Evolutionary conservation across 2,113 vertebrate species (phyloP).

Genomic region (Oostethus manadensis): DNA sequence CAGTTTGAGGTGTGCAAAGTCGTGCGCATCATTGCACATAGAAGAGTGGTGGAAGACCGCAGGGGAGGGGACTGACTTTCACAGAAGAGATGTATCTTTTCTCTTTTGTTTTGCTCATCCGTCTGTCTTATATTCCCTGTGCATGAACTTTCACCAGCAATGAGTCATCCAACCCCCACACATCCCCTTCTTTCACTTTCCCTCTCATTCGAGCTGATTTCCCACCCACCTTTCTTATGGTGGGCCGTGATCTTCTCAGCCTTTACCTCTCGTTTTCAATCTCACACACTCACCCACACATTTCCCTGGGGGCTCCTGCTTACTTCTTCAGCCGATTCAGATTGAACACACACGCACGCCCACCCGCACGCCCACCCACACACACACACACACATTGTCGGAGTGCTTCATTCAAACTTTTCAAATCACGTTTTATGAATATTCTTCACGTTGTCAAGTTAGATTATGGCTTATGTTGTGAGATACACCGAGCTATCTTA

Average conservation of each 20-base stretch:
- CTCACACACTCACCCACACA: conserved; percentile 37
- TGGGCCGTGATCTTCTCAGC: conserved; percentile 28
- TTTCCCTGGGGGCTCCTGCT: conserved; percentile 17
- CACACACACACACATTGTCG: background rate
- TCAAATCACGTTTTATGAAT: background rate
- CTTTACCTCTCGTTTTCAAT: conserved; percentile 35
- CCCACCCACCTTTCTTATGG: conserved; percentile 44
- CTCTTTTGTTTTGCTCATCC: conserved; percentile 22
- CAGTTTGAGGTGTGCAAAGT: conserved; percentile 18
- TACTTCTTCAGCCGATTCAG: conserved; percentile 30
- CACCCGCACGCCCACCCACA: background rate
- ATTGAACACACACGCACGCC: background rate
- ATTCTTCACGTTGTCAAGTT: background rate
- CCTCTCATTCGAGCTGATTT: conserved; percentile 45
- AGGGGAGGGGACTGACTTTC: conserved; percentile 15
- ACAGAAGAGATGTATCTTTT: conserved; percentile 13
- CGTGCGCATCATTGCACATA: conserved; percentile 13
- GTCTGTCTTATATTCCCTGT: conserved; percentile 18
- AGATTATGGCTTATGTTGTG: too few species aligned
- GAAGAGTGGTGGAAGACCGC: background rate
- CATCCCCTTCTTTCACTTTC: conserved; percentile 6
- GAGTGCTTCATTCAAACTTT: conserved; percentile 9
- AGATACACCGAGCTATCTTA: background rate
- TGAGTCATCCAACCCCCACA: conserved; percentile 43
- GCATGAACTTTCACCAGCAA: conserved; percentile 26